Base-by-base conservation (phyloP, 2,888 invertebrate species). In the Metalampra italica region DNA sequence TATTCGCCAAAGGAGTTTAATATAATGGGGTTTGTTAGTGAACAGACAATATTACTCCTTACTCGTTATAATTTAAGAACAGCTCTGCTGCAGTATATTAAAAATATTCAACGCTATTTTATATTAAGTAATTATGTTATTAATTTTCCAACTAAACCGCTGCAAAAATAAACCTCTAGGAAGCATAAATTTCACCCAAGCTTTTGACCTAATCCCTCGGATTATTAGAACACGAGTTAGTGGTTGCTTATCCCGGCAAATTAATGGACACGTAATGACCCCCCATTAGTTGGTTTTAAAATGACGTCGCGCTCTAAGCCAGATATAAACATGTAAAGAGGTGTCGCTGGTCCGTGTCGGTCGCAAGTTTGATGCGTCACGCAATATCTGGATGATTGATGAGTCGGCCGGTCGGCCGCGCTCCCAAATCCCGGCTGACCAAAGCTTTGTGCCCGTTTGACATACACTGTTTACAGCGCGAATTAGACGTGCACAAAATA, bases 311-410 rank as follows among this genome's bases (percentile, higher is more conserved):
- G 50, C 1, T 22, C 3, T 62, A 59, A 65, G 61, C 60, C 56
- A 48, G 52, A 61, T 56, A 55, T 43, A 15, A 60, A 57, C 60
- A 58, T 68, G 73, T 71, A 71, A 74, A 78, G 75, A 72, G 36
- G 68, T 72, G 69, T 76, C 68, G 63, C n/a, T 47, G 49, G 49
- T 47, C 53, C 51, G 63, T 59, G 37, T 12, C 12, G 41, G 51
- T 29, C 60, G 60, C 64, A 68, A 78, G 72, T 78, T n/a, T 80
- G 78, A 75, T 77, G 78, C 74, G 82, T 82, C 81, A 83, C 78
- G 78, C 80, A 78, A 81, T 82, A 83, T 82, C 78, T 71, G 62
- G 66, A 72, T 85, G 84, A 85, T 84, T 83, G 81, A 80, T 78
- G 79, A 71, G 62, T 55, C 60, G 61, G 52, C 49, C 55, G 39